A percentile compares a stretch with the other conserved stretches of the same genome.
Evolutionary conservation across 2,888 invertebrate species (phyloP).

Genomic region (Elmis aenea): DNA sequence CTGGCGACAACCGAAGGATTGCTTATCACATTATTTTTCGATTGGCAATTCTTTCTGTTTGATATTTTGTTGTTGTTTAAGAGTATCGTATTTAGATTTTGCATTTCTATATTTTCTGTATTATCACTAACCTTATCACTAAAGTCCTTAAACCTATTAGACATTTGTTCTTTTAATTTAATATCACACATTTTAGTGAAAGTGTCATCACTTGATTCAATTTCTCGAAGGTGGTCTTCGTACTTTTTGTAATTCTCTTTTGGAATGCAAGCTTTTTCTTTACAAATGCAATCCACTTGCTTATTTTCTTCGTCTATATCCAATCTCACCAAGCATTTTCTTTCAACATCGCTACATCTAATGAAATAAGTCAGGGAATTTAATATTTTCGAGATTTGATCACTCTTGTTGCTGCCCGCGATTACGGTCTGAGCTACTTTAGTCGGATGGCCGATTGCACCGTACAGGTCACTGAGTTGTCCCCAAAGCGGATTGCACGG

Average conservation of each 20-base stretch:
- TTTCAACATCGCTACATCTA: slow-evolving; percentile 66
- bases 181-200: slow-evolving; percentile 1
- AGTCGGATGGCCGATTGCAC: slow-evolving; percentile 75
- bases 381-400: slow-evolving; percentile 67
- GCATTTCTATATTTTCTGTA: slow-evolving; percentile 12
- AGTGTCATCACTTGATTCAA: slow-evolving; percentile 10
- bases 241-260: slow-evolving; percentile 39
- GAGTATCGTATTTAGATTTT: slow-evolving; percentile 2
- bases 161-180: no score
- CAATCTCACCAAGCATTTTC: slow-evolving; percentile 30
- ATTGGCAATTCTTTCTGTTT: no score
- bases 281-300: slow-evolving; percentile 35
- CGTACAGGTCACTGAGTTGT: slow-evolving; percentile 80
- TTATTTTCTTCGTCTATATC: slow-evolving; percentile 38
- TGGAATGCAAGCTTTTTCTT: slow-evolving; percentile 35
- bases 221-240: slow-evolving; percentile 34
- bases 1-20: no score
- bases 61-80: no score
- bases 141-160: no score
- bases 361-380: slow-evolving; percentile 83
- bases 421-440: slow-evolving; percentile 77
- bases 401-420: slow-evolving; percentile 61
- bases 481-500: slow-evolving; percentile 90
- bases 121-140: slow-evolving; percentile 1
- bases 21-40: no score